Evolutionary conservation across 2,797 vertebrate genomes (phyloP).

Genomic region (Odontamblyopus rebecca): DNA sequence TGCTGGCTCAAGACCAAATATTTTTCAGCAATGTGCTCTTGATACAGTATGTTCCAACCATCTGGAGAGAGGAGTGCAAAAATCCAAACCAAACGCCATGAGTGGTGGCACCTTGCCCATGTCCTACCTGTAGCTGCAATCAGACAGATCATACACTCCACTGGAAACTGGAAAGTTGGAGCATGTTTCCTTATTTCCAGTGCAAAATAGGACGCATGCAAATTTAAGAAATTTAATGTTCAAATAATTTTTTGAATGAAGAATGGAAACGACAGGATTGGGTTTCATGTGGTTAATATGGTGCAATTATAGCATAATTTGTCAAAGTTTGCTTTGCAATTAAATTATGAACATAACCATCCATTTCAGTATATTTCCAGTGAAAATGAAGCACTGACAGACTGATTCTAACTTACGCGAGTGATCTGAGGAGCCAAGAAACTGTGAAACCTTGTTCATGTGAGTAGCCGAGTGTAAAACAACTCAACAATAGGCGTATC

Average conservation of each 20-base stretch:
- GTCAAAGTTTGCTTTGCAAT: no score
- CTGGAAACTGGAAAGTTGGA: slow-evolving; percentile 36
- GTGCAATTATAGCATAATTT: neutral
- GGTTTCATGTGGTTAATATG: neutral
- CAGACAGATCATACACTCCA: slow-evolving; percentile 10
- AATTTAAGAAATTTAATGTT: slow-evolving; percentile 20
- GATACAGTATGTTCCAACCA: slow-evolving; percentile 1
- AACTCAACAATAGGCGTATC: no score
- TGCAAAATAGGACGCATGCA: neutral
- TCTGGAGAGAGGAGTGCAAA: slow-evolving; percentile 10
- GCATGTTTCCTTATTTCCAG: slow-evolving; percentile 9
- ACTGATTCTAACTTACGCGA: no score
- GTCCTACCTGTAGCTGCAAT: slow-evolving; percentile 38
- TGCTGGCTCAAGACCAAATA: slow-evolving; percentile 20
- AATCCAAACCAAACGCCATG: slow-evolving; percentile 14
- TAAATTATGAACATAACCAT: no score
- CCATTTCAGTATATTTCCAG: no score
- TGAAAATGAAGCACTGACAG: no score
- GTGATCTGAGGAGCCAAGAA: no score
- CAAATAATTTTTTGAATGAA: slow-evolving; percentile 24
- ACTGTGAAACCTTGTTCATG: no score
- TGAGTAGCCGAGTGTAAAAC: no score
- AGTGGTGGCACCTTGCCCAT: slow-evolving; percentile 17
- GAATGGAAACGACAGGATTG: slow-evolving; percentile 17
- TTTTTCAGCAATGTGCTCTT: neutral